Base-by-base conservation (phyloP, 2,888 invertebrate species). In the Nymphalis urticae region DNA sequence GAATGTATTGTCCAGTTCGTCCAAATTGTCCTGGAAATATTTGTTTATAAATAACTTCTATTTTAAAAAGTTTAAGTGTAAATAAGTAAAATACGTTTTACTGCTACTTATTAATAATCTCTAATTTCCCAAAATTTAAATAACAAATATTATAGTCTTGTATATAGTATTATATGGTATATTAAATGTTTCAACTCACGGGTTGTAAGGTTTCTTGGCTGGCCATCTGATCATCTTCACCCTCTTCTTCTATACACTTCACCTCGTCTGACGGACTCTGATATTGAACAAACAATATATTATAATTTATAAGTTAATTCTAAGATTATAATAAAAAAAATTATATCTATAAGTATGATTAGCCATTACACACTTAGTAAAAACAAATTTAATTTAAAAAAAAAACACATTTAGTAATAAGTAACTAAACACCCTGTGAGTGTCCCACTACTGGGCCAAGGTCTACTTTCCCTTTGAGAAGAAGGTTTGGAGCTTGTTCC, bases 211-310 rank as follows among this genome's bases (percentile, higher is more conserved):
- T 93, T 75, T 93, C 93, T 76, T 93, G 92, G 72, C 92, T 93
- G 17, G 93, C 91, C 88, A 89, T 91, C 66, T 91, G 90, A 73
- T 93, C 92, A 17, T 93, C 93, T 80, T 95, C 95, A n/a, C 88
- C 94, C 83, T 96, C 95, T 81, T 96, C 96, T 68, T 96, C 96
- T 72, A 96, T 96, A 75, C 96, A 94, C 59, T 94, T 94, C 17
- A 95, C 94, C 73, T 94, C 94, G 70, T 95, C 95, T 16, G 95
- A 94, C 16, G 94, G 93, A 79, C 94, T 95, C 94, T 95, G 84
- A 73, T 73, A 61, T 58, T 53, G 66, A 59, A 21, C 21, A 62
- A 60, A 70, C n/a, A 4, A 36, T 5, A 61, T 68, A n/a, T 36
- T 47, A 48, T 3, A 62, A 27, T 48, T 27, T 9, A 19, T 48